Evolutionary conservation across 64 coral and sea anemone genomes (phyloP), one percentile per base, ranked within the genome.

Genomic region (Porites lutea): DNA sequence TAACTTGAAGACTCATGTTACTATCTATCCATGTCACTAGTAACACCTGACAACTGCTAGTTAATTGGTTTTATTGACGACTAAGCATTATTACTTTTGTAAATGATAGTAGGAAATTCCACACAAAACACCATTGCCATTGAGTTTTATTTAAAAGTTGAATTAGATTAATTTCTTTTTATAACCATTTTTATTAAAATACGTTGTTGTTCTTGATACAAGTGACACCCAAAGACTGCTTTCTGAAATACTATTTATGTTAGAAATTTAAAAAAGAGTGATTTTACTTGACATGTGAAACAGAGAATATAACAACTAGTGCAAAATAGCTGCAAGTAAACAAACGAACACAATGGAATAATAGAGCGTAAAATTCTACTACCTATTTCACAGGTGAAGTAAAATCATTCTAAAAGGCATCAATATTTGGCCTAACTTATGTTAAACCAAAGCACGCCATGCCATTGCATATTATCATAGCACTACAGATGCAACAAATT

Each of bases 141-240:
- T 71, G 18, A 22, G 53, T 71, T 71, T 44, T 22, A 22, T 9
- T 71, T 23, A 71, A 22, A 71, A 71, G 67, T 71, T 71, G 19
- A 37, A 71, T 71, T 71, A 71, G 21, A 21, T 21, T 71, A 22
- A 19, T 71, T 22, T 71, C 19, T 71, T 71, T 71, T 71, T 71
- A 27, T 21, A 71, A 71, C 67, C 67, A 71, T 71, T 71, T 5
- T 71, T 71, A 71, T 71, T 71, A 71, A 71, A n/a, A 71, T 71
- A 71, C 3, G 1, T 71, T 67, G 64, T 67, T 71, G 67, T 71
- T 71, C 67, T 71, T 71, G 67, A 21, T 71, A 71, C 67, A 23
- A 70, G 9, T 70, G 67, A 71, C 67, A 71, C 67, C 67, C 22
- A 71, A 71, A 22, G 67, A 71, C 22, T 71, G n/a, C 67, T 71